Evolutionary conservation across 2,797 vertebrate genomes (phyloP).

Genomic region (Merluccius polli): DNA sequence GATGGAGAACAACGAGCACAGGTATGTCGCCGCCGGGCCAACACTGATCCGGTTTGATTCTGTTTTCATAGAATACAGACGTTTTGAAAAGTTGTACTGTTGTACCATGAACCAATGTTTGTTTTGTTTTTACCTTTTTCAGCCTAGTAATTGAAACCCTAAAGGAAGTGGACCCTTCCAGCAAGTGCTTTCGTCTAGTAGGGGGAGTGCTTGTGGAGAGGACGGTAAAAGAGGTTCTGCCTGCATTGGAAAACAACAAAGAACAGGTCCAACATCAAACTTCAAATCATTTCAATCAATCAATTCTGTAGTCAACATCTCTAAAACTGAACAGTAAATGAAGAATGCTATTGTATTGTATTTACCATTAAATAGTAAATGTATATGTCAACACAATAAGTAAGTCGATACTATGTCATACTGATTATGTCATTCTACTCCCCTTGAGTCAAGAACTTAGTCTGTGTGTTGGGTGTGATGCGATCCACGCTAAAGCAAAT

Average conservation of each 20-base stretch:
- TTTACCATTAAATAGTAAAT: background rate
- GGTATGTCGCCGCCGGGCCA: conserved; percentile 55
- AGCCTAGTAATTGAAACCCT: conserved; percentile 90
- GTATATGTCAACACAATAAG: background rate
- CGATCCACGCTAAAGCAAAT: background rate
- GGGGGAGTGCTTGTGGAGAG: conserved; percentile 91
- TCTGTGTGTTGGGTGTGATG: background rate
- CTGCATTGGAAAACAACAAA: conserved; percentile 86
- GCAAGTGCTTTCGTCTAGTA: conserved; percentile 90
- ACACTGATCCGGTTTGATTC: background rate
- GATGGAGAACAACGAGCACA: conserved; percentile 92
- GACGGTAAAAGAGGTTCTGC: conserved; percentile 91
- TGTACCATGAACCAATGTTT: background rate
- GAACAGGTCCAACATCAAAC: conserved; percentile 73
- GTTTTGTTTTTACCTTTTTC: background rate
- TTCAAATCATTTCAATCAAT: background rate
- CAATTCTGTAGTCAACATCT: background rate
- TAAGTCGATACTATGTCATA: no score
- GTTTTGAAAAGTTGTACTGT: background rate
- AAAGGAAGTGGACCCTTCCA: conserved; percentile 84
- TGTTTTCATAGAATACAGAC: no score
- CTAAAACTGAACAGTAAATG: background rate
- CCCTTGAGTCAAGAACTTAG: background rate
- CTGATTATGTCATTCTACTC: background rate
- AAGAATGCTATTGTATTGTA: background rate